These are phyloP conservation scores for Podabrus alpinus DNA, from an alignment of 2,888 invertebrate species.

Conservation along the genomic window DNA sequence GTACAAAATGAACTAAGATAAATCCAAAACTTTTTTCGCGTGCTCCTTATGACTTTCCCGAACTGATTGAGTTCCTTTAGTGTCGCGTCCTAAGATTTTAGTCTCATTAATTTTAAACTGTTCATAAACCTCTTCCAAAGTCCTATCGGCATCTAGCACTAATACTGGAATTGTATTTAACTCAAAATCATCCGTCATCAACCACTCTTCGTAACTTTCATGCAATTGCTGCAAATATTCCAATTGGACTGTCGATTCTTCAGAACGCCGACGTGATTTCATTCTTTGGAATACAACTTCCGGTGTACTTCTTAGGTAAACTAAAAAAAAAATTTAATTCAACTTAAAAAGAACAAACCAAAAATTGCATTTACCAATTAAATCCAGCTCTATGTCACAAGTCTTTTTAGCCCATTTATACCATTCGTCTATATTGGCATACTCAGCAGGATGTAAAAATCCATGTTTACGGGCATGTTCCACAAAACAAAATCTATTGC, in stretches of 20 bases:
- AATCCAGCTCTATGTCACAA: slow-evolving; percentile 77
- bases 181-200: slow-evolving; percentile 55
- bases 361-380: slow-evolving; percentile 71
- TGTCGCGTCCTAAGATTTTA: slow-evolving; percentile 54
- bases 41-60: slow-evolving; percentile 37
- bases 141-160: slow-evolving; percentile 70
- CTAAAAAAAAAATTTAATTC: slow-evolving; percentile 53
- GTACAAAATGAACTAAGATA: slow-evolving; percentile 11
- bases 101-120: slow-evolving; percentile 68
- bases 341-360: neutral
- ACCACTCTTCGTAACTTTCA: slow-evolving; percentile 74
- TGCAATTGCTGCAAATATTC: slow-evolving; percentile 81
- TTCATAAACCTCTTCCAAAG: slow-evolving; percentile 66
- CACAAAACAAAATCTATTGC: slow-evolving; percentile 76
- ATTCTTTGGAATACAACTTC: slow-evolving; percentile 73
- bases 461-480: slow-evolving; percentile 75
- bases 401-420: slow-evolving; percentile 77
- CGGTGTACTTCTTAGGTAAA: slow-evolving; percentile 70
- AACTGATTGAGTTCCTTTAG: slow-evolving; percentile 34
- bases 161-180: slow-evolving; percentile 58
- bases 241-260: slow-evolving; percentile 81
- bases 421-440: slow-evolving; percentile 84
- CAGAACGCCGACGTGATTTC: slow-evolving; percentile 73
- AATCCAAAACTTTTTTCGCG: slow-evolving; percentile 40
- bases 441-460: slow-evolving; percentile 74